Conservation (phyloP, 2,113 vertebrate genomes). For the Sturnira hondurensis region DNA sequence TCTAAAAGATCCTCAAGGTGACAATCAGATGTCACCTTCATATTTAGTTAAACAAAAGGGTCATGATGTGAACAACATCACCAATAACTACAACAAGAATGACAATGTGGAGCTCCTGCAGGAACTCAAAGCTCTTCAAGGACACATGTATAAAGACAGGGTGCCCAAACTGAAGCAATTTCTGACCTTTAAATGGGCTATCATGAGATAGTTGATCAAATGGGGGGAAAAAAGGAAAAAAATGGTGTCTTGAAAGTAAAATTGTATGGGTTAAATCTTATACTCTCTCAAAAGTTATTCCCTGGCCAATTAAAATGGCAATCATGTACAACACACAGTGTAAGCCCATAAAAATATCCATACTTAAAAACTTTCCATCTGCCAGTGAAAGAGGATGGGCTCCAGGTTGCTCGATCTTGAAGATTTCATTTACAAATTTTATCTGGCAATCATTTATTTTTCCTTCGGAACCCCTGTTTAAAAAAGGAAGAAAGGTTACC, state of each 20-base stretch:
- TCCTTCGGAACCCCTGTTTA: conserved; percentile 90
- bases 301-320: conserved; percentile 8
- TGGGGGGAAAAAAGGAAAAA: too few species aligned
- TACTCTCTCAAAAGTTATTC: conserved; percentile 2
- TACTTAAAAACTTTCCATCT: conserved; percentile 97
- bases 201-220: too few species aligned
- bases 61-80: too few species aligned
- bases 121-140: too few species aligned
- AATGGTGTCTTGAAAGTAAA: conserved; percentile 4
- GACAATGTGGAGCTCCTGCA: too few species aligned
- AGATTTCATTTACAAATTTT: conserved; percentile 94
- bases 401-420: conserved; percentile 95
- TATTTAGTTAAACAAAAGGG: too few species aligned
- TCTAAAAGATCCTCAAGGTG: too few species aligned
- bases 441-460: conserved; percentile 94
- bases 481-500: conserved; percentile 64
- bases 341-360: conserved; percentile 60
- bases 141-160: too few species aligned
- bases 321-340: not conserved
- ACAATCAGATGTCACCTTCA: too few species aligned
- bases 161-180: too few species aligned
- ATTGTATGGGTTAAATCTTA: not conserved
- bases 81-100: too few species aligned
- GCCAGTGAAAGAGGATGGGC: conserved; percentile 87
- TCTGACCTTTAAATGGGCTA: too few species aligned